These are phyloP conservation scores for Agraylea sexmaculata DNA, from an alignment of 1,140 invertebrate genomes.

Conservation along the genomic window DNA sequence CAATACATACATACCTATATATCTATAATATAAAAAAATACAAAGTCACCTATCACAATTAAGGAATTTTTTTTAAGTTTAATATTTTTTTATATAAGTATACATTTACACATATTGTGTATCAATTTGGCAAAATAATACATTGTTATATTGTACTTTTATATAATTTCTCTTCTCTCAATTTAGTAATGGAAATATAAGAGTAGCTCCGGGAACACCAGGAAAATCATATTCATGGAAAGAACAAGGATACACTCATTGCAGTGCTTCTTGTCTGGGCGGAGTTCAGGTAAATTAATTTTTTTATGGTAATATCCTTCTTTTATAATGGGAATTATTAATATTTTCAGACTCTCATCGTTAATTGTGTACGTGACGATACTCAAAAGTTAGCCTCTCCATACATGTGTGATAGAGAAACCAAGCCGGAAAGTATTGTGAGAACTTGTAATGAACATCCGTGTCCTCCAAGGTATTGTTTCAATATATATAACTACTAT, in stretches of 20 bases:
- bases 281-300: slow-evolving; percentile 46
- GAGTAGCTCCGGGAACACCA: slow-evolving; percentile 44
- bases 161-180: too few relatives aligned
- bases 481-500: neutral
- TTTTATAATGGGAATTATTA: slow-evolving; percentile 22
- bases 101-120: too few relatives aligned
- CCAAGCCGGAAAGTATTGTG: slow-evolving; percentile 79
- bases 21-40: too few relatives aligned
- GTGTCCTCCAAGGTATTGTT: slow-evolving; percentile 61
- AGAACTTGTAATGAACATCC: slow-evolving; percentile 87
- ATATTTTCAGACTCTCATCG: slow-evolving; percentile 77
- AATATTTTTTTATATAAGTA: too few relatives aligned
- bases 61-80: too few relatives aligned
- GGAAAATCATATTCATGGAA: slow-evolving; percentile 72
- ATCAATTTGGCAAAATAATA: too few relatives aligned
- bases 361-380: slow-evolving; percentile 79
- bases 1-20: too few relatives aligned
- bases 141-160: too few relatives aligned
- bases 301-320: slow-evolving; percentile 1
- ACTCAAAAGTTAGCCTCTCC: slow-evolving; percentile 73
- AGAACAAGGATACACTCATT: slow-evolving; percentile 74
- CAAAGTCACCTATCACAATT: too few relatives aligned
- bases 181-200: slow-evolving; percentile 29
- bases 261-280: slow-evolving; percentile 88
- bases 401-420: slow-evolving; percentile 67